Evolutionary conservation across 2,888 invertebrate species (phyloP), one percentile per base, ranked within the genome.

Genomic region (Xanthostigma xanthostigma): DNA sequence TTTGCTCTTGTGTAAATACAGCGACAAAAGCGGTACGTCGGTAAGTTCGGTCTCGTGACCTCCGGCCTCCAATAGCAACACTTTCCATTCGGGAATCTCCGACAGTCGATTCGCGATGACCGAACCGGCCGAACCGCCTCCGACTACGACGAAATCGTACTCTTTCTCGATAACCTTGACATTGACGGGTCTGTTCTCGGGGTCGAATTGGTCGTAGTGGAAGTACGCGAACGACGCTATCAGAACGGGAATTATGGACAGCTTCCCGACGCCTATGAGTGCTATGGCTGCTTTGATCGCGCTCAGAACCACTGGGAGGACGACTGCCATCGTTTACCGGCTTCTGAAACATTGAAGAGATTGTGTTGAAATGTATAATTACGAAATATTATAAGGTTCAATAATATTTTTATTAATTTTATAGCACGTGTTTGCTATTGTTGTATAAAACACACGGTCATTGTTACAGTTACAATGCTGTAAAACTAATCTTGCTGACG

Each of bases 1-100:
- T 71, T 86, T 86, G 63, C 90, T 90, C 59, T 89, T 87, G 65
- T 92, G 92, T 59, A 92, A 72, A 64, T 88, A 92, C 42, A 91
- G 64, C 40, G 90, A 90, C n/a, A 91, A 66, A 44, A 89, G 72
- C 0, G 90, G 91, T 4, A 90, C 89, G 62, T 90, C 90, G 0
- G 87, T 83, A 44, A 89, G 82, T 60, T 89, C 88, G 0, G 85
- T 88, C 63, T 91, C 90, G 55, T 87, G 86, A 0, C 88, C 89
- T 9, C 91, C 91, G 0, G 90, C 90, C 64, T 91, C 91, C 41
- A 91, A 59, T 10, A 91, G 64, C 43, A 91, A 65, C 0, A 90
- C 81, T 58, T 77, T 85, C 87, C 88, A 90, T 8, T 78, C 74
- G 4, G 80, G 74, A 14, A 84, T 72, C 62, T 89, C 90, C 0